phyloP scores from a whole-genome alignment of 2,888 invertebrate species.

The Lasioglossum leucozonium region DNA sequence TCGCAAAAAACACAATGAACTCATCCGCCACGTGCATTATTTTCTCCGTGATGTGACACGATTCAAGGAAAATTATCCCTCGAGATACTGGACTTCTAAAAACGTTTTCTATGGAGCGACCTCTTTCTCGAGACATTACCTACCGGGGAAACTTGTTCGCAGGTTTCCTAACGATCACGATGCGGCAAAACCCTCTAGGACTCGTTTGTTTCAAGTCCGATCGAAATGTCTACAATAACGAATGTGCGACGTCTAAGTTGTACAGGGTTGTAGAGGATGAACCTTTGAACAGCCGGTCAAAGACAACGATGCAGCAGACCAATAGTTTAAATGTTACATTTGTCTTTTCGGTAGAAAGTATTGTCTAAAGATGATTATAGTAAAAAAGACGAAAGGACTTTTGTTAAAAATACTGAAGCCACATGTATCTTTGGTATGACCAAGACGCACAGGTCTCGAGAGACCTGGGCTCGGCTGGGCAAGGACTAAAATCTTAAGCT shows the following conservation, averaged over 20 bases:
- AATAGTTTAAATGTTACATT: not conserved
- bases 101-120: not conserved
- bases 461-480: not conserved
- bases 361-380: not conserved
- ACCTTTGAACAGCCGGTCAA: not conserved
- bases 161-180: not conserved
- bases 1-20: slow-evolving; percentile 16
- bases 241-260: not conserved
- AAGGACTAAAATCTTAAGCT: not conserved
- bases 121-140: not conserved
- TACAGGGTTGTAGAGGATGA: not conserved
- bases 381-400: not conserved
- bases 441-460: not conserved
- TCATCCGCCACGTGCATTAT: slow-evolving; percentile 21
- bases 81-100: not conserved
- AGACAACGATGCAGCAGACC: not conserved
- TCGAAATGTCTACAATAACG: not conserved
- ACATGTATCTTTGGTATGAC: slow-evolving; percentile 3
- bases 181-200: not conserved
- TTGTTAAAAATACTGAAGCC: slow-evolving; percentile 5
- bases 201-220: not conserved
- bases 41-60: not conserved
- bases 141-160: not conserved
- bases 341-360: not conserved
- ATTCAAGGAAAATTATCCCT: not conserved